Evolutionary conservation across 2,113 vertebrate species (phyloP), one percentile per base, ranked within the genome.

Genomic region (Taxidea taxus): DNA sequence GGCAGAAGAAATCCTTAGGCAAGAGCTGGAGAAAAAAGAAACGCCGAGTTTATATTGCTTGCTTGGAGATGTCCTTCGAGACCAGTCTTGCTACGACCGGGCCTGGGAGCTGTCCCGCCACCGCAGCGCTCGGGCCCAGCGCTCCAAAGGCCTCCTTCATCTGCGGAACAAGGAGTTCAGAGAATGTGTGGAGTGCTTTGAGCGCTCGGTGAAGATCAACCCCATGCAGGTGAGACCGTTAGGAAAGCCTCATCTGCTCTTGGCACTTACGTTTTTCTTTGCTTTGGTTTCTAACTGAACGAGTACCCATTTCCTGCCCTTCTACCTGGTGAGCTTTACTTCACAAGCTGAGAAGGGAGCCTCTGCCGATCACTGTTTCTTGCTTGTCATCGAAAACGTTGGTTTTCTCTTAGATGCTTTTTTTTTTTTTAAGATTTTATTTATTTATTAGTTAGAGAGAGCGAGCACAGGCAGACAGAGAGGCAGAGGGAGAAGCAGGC

Each of bases 91-190:
- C 95, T 99, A 99, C 0, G 99, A 99, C 92, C 99, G 97, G 86
- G 99, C 99, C 14, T 99, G 99, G 99, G 99, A 99, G 97, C 97
- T 99, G 90, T 99, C 99, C 0, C 97, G 91, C 23, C 98, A 98
- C n/a, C 99, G 99, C 94, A 99, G 99, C 0, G 99, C 99, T 47
- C 99, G 99, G 0, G 99, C 99, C 56, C 99, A 99, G 98, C 99
- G 99, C 80, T 99, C 99, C 98, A 99, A 99, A 97, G 99, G 99
- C 37, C 99, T 99, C 87, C 99, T 99, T 9, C 99, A 99, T 85
- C 99, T 99, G 77, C 99, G 98, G 12, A 98, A 98, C 98, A 99
- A 97, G 96, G 99, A 99, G 87, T 99, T 99, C 96, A 98, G 97
- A 97, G 98, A 99, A 78, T 99, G 99, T 0, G 98, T 99, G 60